These are phyloP conservation scores for Hemithea aestivaria DNA, from an alignment of 2,888 invertebrate species.

Conservation along the genomic window DNA sequence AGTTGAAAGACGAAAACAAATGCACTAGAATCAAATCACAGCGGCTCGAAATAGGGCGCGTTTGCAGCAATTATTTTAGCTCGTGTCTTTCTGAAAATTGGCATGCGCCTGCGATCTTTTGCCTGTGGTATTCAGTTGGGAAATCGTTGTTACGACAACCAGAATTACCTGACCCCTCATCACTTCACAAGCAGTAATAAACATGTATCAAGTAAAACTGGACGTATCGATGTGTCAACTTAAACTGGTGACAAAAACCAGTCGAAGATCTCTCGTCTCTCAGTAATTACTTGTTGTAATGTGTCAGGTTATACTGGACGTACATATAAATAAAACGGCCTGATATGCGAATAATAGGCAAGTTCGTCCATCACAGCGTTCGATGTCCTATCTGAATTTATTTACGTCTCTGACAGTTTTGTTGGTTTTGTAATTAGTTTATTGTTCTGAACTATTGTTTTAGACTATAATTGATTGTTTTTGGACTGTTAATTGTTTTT, in stretches of 20 bases:
- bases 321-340: conserved; percentile 67
- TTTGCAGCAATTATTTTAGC: conserved; percentile 77
- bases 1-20: conserved; percentile 40
- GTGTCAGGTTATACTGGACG: conserved; percentile 53
- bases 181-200: conserved; percentile 18
- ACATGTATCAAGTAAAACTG: too few relatives aligned
- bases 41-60: conserved; percentile 73
- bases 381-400: conserved; percentile 17
- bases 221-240: too few relatives aligned
- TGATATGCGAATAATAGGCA: conserved; percentile 75
- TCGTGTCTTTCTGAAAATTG: conserved; percentile 78
- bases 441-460: conserved; percentile 5
- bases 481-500: too few relatives aligned
- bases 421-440: conserved; percentile 23
- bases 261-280: conserved; percentile 42
- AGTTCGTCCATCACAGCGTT: conserved; percentile 48
- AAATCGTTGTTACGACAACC: conserved; percentile 67
- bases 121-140: conserved; percentile 75
- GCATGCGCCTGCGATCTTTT: conserved; percentile 75
- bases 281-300: conserved; percentile 42
- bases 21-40: conserved; percentile 68
- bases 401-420: conserved; percentile 19
- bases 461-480: too few relatives aligned
- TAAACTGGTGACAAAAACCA: too few relatives aligned
- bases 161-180: conserved; percentile 41